These are phyloP conservation scores for Eupleurogrammus muticus DNA, from an alignment of 2,797 vertebrate species.

Conservation along the genomic window DNA sequence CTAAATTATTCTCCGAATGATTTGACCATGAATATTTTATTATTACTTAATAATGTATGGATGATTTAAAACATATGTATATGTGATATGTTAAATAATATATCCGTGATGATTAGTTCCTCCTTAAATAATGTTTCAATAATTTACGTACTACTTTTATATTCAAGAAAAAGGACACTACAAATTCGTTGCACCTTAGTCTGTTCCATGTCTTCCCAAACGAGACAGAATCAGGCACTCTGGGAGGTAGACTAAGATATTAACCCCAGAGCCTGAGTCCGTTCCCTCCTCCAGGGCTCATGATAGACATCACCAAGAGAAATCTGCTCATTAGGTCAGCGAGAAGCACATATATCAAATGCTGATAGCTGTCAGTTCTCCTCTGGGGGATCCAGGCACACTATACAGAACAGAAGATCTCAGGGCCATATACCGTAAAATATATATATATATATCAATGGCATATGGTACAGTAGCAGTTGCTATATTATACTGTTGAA, in stretches of 20 bases:
- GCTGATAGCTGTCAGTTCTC: constrained; percentile 60
- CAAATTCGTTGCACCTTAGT: background rate
- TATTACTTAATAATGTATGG: too few species aligned
- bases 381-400: constrained; percentile 39
- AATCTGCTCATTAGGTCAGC: constrained; percentile 70
- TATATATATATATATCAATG: constrained; percentile 43
- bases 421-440: constrained; percentile 13
- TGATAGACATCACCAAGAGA: constrained; percentile 51
- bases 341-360: constrained; percentile 75
- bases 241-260: constrained; percentile 43
- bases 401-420: constrained; percentile 38
- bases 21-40: too few species aligned
- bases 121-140: too few species aligned
- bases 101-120: too few species aligned
- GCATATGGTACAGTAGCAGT: constrained; percentile 1
- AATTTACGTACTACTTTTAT: background rate
- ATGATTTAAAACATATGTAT: too few species aligned
- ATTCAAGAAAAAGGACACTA: background rate
- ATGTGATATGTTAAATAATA: too few species aligned
- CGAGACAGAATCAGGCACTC: constrained; percentile 52
- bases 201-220: constrained; percentile 25
- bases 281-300: constrained; percentile 46
- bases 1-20: too few species aligned
- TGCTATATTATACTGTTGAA: constrained; percentile 12
- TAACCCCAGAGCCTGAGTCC: constrained; percentile 48